Evolutionary conservation across 2,113 vertebrate genomes (phyloP).

Genomic region (Bubo scandiacus): DNA sequence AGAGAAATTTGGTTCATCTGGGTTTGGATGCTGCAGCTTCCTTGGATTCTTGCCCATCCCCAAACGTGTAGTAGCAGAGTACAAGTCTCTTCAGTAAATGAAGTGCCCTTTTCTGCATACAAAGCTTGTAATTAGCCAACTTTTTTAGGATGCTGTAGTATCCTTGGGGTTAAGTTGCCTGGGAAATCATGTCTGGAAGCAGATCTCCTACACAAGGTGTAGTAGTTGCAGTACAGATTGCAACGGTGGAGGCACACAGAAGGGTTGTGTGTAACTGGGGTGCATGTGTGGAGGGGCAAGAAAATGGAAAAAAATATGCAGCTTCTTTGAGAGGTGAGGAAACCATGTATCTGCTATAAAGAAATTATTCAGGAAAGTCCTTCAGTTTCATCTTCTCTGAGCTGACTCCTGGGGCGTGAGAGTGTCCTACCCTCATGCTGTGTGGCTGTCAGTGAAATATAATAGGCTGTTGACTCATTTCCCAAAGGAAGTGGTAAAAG

Average conservation of each 20-base stretch:
- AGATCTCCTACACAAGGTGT: neutral
- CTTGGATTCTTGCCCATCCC: neutral
- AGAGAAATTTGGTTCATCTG: neutral
- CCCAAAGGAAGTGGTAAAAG: conserved; percentile 17
- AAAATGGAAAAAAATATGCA: neutral
- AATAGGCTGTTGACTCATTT: neutral
- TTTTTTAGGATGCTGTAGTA: neutral
- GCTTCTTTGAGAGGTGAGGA: neutral
- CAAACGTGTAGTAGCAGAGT: neutral
- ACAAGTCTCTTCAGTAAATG: neutral
- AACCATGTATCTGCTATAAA: neutral
- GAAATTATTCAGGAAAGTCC: neutral
- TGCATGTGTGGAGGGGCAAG: neutral
- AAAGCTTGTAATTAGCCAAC: neutral
- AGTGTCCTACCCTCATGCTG: neutral
- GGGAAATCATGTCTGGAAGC: neutral
- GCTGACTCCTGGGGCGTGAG: neutral
- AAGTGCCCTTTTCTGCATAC: neutral
- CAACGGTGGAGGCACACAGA: neutral
- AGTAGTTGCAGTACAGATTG: neutral
- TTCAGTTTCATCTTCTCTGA: neutral
- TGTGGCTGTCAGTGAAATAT: neutral
- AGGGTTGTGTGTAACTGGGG: neutral
- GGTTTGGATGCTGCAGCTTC: neutral
- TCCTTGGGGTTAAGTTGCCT: neutral